phyloP scores from a whole-genome alignment of 1,140 invertebrate genomes.

The Cyphomyrmex costatus region DNA sequence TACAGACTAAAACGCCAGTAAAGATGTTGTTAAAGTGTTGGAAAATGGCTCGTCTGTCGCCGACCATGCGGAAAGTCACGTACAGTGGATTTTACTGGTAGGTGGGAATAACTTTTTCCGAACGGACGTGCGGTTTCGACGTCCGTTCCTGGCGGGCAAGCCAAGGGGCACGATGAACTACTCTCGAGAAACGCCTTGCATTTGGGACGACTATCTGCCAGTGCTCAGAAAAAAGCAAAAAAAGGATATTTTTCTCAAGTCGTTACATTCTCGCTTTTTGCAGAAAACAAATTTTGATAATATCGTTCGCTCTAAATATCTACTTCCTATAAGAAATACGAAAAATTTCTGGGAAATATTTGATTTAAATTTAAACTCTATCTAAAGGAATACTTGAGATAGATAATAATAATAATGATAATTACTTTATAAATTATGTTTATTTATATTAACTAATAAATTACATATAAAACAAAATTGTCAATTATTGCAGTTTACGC shows the following conservation, averaged over 20 bases:
- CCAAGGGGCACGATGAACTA: conserved; percentile 66
- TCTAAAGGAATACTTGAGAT: not conserved
- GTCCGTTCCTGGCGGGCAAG: conserved; percentile 63
- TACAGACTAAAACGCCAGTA: conserved; percentile 54
- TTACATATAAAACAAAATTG: not conserved
- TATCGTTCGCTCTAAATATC: conserved; percentile 4
- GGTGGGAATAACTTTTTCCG: conserved; percentile 76
- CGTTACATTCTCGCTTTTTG: conserved; percentile 47
- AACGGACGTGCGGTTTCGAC: conserved; percentile 73
- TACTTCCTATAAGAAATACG: not conserved
- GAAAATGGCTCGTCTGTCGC: conserved; percentile 72
- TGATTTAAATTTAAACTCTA: not conserved
- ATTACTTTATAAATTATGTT: not conserved
- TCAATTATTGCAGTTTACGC: not conserved
- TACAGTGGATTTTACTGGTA: conserved; percentile 75
- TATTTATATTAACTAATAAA: not conserved
- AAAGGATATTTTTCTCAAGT: conserved; percentile 39
- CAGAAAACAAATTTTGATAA: conserved; percentile 46
- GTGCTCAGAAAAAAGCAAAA: conserved; percentile 61
- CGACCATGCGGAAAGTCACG: conserved; percentile 78
- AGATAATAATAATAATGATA: not conserved
- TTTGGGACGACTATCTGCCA: conserved; percentile 66
- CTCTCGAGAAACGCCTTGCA: conserved; percentile 56
- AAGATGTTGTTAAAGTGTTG: conserved; percentile 74
- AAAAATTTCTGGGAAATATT: conserved; percentile 28